These are phyloP conservation scores for Gymnocypris eckloni DNA, from an alignment of 2,797 vertebrate species.

Conservation along the genomic window DNA sequence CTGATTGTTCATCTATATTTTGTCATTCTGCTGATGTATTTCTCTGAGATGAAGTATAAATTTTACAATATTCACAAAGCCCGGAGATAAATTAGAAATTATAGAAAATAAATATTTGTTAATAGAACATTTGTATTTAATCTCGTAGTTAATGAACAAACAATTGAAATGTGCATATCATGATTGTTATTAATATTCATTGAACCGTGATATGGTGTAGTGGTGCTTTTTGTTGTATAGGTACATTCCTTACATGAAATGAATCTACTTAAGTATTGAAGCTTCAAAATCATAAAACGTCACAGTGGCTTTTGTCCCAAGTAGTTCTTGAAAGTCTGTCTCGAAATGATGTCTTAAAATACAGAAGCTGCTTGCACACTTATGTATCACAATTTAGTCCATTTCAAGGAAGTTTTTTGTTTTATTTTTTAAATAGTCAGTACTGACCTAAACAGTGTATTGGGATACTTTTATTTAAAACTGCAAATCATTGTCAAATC, in stretches of 20 bases:
- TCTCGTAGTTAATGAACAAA: background rate
- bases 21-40: constrained; percentile 13
- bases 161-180: constrained; percentile 50
- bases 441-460: constrained; percentile 68
- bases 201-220: constrained; percentile 51
- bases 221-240: constrained; percentile 25
- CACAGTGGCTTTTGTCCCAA: constrained; percentile 81
- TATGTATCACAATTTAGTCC: constrained; percentile 73
- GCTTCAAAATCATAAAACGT: constrained; percentile 76
- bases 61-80: constrained; percentile 20
- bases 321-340: constrained; percentile 73
- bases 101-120: background rate
- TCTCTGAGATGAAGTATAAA: background rate
- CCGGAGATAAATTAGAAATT: background rate
- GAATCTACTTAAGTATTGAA: constrained; percentile 59
- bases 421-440: constrained; percentile 77
- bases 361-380: constrained; percentile 73
- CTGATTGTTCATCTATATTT: background rate
- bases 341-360: constrained; percentile 70
- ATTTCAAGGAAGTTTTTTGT: constrained; percentile 66
- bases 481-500: background rate
- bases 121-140: background rate
- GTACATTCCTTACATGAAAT: constrained; percentile 1
- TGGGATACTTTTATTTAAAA: background rate
- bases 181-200: constrained; percentile 46